phyloP scores from a whole-genome alignment of 1,140 invertebrate genomes.

The Thaumatotibia leucotreta region DNA sequence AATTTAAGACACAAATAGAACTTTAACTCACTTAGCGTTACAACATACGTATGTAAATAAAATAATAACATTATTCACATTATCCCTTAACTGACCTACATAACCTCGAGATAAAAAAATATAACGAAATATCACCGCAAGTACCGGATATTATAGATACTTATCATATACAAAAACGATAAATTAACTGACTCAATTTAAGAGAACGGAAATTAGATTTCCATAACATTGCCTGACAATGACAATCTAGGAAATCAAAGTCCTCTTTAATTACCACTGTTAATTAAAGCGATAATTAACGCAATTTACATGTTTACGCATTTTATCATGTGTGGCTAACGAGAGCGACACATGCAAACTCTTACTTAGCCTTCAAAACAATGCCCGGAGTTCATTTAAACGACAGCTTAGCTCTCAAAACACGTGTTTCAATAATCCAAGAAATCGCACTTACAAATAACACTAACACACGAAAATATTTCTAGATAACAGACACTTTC shows the following conservation, averaged over 20 bases:
- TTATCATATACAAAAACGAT: too few relatives aligned
- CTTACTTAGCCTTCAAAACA: background rate
- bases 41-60: too few relatives aligned
- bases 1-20: too few relatives aligned
- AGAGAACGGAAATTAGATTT: background rate
- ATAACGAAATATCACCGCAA: too few relatives aligned
- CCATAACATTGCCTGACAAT: background rate
- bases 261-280: background rate
- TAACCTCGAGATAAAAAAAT: too few relatives aligned
- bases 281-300: background rate
- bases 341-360: background rate
- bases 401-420: constrained; percentile 23
- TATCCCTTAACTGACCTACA: too few relatives aligned
- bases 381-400: background rate
- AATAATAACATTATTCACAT: too few relatives aligned
- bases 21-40: too few relatives aligned
- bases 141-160: too few relatives aligned
- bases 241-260: background rate
- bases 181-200: too few relatives aligned
- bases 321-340: background rate
- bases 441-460: background rate
- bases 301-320: background rate
- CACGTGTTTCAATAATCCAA: constrained; percentile 26
- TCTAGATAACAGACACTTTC: background rate
- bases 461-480: background rate